These are phyloP conservation scores for Oxygymnocypris stewartii DNA, from an alignment of 2,113 vertebrate species.

Conservation along the genomic window DNA sequence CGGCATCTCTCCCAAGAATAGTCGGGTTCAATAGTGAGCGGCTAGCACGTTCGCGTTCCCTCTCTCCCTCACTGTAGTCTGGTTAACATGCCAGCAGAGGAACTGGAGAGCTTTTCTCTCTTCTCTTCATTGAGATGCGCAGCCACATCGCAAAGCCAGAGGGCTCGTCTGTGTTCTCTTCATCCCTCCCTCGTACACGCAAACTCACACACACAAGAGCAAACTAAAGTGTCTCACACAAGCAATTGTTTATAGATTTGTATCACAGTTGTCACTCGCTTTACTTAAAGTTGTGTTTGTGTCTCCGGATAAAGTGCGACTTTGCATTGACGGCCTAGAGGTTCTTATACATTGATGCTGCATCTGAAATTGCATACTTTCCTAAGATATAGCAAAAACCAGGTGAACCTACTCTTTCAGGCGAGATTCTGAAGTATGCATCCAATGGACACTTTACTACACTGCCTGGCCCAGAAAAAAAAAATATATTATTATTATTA, in stretches of 20 bases:
- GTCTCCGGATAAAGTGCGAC: not conserved
- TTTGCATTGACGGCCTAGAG: not conserved
- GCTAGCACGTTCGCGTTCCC: not conserved
- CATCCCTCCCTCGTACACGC: conserved; percentile 3
- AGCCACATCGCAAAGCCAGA: conserved; percentile 8
- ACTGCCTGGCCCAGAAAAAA: too few species aligned
- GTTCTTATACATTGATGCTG: not conserved
- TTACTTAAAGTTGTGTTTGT: conserved; percentile 3
- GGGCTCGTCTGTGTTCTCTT: conserved; percentile 6
- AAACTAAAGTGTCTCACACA: conserved; percentile 18
- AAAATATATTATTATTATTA: too few species aligned
- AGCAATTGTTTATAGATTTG: not conserved
- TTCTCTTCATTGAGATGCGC: not conserved
- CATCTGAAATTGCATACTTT: not conserved
- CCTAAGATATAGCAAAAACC: not conserved
- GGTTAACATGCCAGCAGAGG: not conserved
- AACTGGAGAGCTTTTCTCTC: conserved; percentile 8
- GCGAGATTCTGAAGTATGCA: too few species aligned
- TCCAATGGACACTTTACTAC: too few species aligned
- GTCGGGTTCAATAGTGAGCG: not conserved
- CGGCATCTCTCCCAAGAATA: conserved; percentile 12
- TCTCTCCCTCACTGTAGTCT: not conserved
- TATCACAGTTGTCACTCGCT: too few species aligned
- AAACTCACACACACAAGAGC: not conserved
- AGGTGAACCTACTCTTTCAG: too few species aligned